Conservation (phyloP, 2,113 vertebrate species). For the Syrmaticus mikado region DNA sequence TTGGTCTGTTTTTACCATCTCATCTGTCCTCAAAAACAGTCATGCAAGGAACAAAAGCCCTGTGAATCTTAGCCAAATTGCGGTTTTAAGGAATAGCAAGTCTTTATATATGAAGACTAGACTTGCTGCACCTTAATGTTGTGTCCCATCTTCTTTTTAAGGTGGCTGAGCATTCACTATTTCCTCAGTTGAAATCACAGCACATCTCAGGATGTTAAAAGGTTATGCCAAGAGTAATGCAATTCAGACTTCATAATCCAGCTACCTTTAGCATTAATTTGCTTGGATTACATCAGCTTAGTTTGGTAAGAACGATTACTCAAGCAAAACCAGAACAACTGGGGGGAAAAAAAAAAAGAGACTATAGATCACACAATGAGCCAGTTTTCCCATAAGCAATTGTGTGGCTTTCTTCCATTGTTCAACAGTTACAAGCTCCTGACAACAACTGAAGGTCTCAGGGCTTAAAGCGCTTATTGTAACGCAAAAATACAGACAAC, state of each 20-base stretch:
- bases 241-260: not conserved
- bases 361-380: not conserved
- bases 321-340: not conserved
- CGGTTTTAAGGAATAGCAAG: not conserved
- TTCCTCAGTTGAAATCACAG: not conserved
- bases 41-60: not conserved
- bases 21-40: not conserved
- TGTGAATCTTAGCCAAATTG: not conserved
- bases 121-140: not conserved
- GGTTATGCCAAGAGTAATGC: not conserved
- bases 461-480: not conserved
- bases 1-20: not conserved
- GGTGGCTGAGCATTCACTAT: not conserved
- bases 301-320: not conserved
- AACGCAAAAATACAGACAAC: not conserved
- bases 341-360: not conserved
- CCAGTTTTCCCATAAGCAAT: not conserved
- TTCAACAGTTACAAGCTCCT: not conserved
- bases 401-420: not conserved
- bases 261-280: not conserved
- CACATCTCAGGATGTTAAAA: not conserved
- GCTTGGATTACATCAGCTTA: not conserved
- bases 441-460: not conserved
- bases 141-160: not conserved
- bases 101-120: not conserved